Percentiles rank a stretch among this genome's conserved stretches.
Conservation (phyloP, 1,140 invertebrate species). For the Drosophila sproati region DNA sequence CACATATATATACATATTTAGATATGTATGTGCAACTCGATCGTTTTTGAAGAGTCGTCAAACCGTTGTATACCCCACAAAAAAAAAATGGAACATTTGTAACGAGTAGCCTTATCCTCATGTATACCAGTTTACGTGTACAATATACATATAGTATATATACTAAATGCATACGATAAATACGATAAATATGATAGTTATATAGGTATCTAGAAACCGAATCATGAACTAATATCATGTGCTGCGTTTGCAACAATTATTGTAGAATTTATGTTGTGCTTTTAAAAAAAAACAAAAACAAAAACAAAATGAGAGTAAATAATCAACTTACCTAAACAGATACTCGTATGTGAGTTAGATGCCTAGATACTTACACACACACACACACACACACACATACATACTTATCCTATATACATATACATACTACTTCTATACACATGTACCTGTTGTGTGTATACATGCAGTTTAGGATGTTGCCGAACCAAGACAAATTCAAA, state of each 20-base stretch:
- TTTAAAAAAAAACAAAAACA: constrained; percentile 40
- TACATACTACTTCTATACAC: constrained; percentile 51
- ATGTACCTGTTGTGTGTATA: constrained; percentile 77
- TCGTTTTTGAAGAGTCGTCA: constrained; percentile 27
- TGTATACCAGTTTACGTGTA: constrained; percentile 82
- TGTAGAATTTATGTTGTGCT: constrained; percentile 77
- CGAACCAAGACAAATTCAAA: constrained; percentile 29
- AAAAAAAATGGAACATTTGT: constrained; percentile 80
- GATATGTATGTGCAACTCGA: constrained; percentile 5
- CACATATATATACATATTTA: too few species aligned
- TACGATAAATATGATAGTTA: constrained; percentile 61
- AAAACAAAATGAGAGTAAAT: constrained; percentile 5
- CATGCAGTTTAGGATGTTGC: constrained; percentile 29
- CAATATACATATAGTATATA: constrained; percentile 42
- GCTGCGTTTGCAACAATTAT: constrained; percentile 44
- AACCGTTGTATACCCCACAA: constrained; percentile 73
- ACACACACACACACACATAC: constrained; percentile 25
- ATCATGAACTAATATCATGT: constrained; percentile 37
- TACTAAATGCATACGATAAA: constrained; percentile 47
- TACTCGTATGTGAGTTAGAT: constrained; percentile 12
- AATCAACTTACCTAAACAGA: constrained; percentile 27
- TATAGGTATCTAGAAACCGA: constrained; percentile 51
- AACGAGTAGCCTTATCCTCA: constrained; percentile 82
- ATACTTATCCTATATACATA: constrained; percentile 43
- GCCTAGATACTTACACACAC: constrained; percentile 22